These are phyloP conservation scores for Ptilonorhynchus violaceus DNA, from an alignment of 2,113 vertebrate species.

Conservation along the genomic window DNA sequence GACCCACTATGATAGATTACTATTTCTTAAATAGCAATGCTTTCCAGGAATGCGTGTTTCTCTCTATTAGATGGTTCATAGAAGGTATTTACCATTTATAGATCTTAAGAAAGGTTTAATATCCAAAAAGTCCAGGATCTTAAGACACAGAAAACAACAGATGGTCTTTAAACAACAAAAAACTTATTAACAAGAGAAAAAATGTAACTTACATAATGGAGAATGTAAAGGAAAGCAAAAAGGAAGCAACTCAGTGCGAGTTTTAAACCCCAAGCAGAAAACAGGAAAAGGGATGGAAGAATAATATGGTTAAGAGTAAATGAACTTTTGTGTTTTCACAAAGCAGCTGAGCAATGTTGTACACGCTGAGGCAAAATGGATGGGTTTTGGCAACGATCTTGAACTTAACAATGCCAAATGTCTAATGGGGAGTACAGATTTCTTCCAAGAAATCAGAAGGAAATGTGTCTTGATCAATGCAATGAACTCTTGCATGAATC, in stretches of 20 bases:
- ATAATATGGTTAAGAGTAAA: background rate
- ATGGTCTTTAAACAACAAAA: background rate
- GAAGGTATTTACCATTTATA: background rate
- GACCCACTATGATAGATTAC: fast-evolving
- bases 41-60: background rate
- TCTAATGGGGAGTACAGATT: background rate
- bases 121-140: background rate
- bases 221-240: background rate
- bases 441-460: background rate
- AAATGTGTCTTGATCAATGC: background rate
- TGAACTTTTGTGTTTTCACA: background rate
- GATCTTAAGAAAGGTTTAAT: background rate
- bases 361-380: background rate
- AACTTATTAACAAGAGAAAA: background rate
- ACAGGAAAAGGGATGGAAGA: background rate
- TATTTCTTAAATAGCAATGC: background rate
- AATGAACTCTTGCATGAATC: background rate
- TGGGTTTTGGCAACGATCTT: background rate
- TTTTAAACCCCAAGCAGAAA: background rate
- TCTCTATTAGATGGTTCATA: background rate
- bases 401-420: background rate
- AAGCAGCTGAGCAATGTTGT: background rate
- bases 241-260: background rate
- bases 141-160: background rate
- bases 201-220: background rate